Base-by-base conservation (phyloP, 2,888 invertebrate species). In the Sympetrum striolatum region DNA sequence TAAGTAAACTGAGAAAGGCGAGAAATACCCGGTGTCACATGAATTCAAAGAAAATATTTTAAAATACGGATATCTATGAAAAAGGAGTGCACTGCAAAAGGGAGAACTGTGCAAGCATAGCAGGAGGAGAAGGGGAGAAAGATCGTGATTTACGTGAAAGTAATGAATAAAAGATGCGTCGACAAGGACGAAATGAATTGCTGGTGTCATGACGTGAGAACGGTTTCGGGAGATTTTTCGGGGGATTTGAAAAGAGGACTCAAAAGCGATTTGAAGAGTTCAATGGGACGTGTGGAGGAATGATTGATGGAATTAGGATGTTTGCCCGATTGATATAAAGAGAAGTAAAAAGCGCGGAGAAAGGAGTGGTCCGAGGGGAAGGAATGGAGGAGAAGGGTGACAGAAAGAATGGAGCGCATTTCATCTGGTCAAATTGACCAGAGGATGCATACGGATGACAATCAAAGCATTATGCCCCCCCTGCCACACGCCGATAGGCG, bases 281-380 rank as follows among this genome's bases (percentile, higher is more conserved):
- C 82, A 82, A 82, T 82, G 82, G 82, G 58, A 48, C 81, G 53
- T 53, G 48, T 15, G 81, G 53, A 31, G 58, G 82, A 58, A 82
- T 82, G 82, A 82, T 58, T 82, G 82, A 82, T 82, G 58, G 82
- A 82, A 82, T 82, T 82, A 82, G 82, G 82, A 82, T 58, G 82
- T 82, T 82, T 82, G 82, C 35, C 58, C 48, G 58, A 82, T 58
- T 22, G 18, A 35, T 3, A 2, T 10, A 31, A 25, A 31, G 35
- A 53, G 18, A 18, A n/a, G 82, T 31, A 37, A 80, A 58, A 15
- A 31, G 64, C 10, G 25, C 6, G 12, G 81, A 81, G 53, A 81
- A 31, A 48, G n/a, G 48, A 48, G 31, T 12, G 81, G 53, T 31
- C 6, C 44, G 25, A 15, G 48, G 25, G 44, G 10, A 25, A 48